Evolutionary conservation across 2,797 vertebrate genomes (phyloP).

Genomic region (Darevskia nairensis): DNA sequence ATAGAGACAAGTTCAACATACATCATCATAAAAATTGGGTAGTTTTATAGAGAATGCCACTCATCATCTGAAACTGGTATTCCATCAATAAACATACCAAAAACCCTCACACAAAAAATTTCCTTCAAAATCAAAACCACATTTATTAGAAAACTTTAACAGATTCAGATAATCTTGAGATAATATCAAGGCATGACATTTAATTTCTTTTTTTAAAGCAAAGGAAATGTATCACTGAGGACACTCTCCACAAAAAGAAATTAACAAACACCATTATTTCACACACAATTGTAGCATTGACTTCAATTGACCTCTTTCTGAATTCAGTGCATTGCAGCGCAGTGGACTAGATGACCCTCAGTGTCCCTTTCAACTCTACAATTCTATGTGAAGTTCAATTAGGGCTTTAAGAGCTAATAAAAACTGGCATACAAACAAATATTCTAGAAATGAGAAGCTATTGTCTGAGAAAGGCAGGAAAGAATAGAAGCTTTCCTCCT

Average conservation of each 20-base stretch:
- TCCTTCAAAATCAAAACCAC: neutral
- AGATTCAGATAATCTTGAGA: neutral
- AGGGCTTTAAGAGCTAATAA: slow-evolving; percentile 53
- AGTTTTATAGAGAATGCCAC: neutral
- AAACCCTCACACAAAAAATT: neutral
- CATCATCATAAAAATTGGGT: slow-evolving; percentile 13
- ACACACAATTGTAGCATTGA: slow-evolving; percentile 43
- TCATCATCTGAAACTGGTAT: neutral
- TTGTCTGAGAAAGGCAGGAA: neutral
- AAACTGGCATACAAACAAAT: slow-evolving; percentile 53
- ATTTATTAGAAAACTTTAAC: neutral
- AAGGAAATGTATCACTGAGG: neutral
- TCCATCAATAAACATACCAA: neutral
- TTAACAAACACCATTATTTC: slow-evolving; percentile 52
- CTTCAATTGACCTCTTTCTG: slow-evolving; percentile 39
- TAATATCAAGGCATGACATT: neutral
- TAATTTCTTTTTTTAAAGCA: neutral
- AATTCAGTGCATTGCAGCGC: neutral
- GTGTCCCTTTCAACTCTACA: too few relatives aligned
- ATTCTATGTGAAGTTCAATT: slow-evolving; percentile 30
- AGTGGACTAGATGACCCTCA: too few relatives aligned
- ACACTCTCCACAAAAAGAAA: slow-evolving; percentile 45
- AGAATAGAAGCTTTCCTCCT: neutral
- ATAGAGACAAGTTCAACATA: slow-evolving; percentile 20
- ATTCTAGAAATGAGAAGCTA: slow-evolving; percentile 29